These are phyloP conservation scores for Sarcophaga subvicina DNA, from an alignment of 2,888 invertebrate genomes.

Conservation along the genomic window DNA sequence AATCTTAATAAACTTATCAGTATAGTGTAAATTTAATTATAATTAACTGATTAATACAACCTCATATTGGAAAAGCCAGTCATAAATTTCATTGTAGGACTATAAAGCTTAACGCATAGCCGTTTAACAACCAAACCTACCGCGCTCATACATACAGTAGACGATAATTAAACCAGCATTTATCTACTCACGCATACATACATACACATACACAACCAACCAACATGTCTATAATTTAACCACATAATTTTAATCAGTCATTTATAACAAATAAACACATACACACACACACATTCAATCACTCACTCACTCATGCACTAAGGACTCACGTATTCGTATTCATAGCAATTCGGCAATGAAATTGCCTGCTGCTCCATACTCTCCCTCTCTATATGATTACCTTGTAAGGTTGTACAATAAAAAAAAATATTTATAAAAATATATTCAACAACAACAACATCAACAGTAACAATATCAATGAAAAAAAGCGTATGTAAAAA, in stretches of 20 bases:
- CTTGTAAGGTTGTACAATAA: neutral
- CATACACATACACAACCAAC: neutral
- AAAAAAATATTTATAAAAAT: neutral
- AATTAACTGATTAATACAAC: slow-evolving; percentile 45
- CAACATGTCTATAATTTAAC: slow-evolving; percentile 51
- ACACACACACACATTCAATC: neutral
- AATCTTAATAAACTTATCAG: slow-evolving; percentile 23
- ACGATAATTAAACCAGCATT: neutral
- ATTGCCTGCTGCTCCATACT: neutral
- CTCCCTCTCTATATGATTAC: neutral
- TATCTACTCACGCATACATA: neutral
- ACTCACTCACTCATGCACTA: neutral
- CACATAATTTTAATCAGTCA: slow-evolving; percentile 64
- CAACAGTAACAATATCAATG: slow-evolving; percentile 22
- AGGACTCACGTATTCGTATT: neutral
- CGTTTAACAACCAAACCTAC: neutral
- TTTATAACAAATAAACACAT: slow-evolving; percentile 51
- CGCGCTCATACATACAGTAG: neutral
- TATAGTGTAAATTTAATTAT: slow-evolving; percentile 34
- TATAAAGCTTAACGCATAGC: neutral
- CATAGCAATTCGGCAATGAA: neutral
- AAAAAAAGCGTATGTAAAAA: slow-evolving; percentile 58
- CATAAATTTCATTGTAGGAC: neutral
- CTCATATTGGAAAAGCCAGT: neutral
- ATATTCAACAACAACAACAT: neutral